Evolutionary conservation across 2,888 invertebrate species (phyloP).

Genomic region (Lagria hirta): DNA sequence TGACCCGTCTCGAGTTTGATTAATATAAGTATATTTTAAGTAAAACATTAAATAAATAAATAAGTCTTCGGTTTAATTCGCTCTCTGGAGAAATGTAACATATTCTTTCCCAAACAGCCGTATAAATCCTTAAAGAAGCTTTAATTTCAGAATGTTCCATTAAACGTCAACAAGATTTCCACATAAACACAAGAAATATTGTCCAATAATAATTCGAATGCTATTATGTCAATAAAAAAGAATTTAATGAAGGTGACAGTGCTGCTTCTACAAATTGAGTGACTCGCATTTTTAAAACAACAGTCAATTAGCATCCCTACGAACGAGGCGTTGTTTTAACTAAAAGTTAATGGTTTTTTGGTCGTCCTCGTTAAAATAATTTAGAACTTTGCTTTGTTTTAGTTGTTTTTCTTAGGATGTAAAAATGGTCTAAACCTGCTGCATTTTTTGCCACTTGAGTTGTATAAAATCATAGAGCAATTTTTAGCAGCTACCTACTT

Average conservation of each 20-base stretch:
- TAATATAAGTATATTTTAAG: no score
- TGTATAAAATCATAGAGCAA: not conserved
- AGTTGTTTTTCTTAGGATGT: conserved; percentile 25
- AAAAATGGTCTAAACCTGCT: conserved; percentile 1
- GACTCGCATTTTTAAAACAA: conserved; percentile 48
- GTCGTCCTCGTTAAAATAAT: conserved; percentile 44
- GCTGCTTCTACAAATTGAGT: conserved; percentile 44
- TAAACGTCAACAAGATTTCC: no score
- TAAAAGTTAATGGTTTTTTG: conserved; percentile 42
- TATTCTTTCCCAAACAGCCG: no score
- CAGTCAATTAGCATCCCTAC: conserved; percentile 46
- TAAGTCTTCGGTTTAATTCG: no score
- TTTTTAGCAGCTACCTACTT: no score
- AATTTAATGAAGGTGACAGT: conserved; percentile 46
- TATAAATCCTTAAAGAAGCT: no score
- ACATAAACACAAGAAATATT: conserved; percentile 5
- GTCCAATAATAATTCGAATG: conserved; percentile 31
- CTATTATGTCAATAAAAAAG: conserved; percentile 43
- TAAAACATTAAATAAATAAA: no score
- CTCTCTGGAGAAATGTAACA: no score
- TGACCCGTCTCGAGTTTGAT: no score
- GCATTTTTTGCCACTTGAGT: not conserved
- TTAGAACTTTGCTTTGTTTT: conserved; percentile 37
- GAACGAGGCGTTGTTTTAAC: conserved; percentile 45
- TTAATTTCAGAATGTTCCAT: no score